Evolutionary conservation across 2,113 vertebrate genomes (phyloP).

Genomic region (Datnioides undecimradiatus): DNA sequence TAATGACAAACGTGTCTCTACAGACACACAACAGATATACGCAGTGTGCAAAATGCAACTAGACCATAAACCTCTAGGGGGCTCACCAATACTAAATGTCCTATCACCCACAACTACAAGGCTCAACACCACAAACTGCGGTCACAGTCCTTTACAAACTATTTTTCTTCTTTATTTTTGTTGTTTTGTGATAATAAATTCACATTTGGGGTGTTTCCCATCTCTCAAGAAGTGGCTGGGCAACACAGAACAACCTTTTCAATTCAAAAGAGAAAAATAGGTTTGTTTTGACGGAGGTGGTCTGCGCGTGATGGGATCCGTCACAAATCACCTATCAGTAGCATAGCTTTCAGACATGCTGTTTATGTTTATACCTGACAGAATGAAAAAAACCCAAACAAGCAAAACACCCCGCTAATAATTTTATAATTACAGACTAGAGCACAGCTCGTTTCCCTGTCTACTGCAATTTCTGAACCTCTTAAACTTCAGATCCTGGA

Average conservation of each 20-base stretch:
- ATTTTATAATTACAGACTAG: neutral
- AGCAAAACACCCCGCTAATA: neutral
- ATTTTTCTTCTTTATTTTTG: no score
- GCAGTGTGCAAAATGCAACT: slow-evolving; percentile 12
- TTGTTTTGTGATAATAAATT: neutral
- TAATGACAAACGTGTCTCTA: neutral
- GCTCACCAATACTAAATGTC: slow-evolving; percentile 28
- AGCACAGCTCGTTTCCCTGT: neutral
- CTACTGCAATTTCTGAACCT: neutral
- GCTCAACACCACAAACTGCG: neutral
- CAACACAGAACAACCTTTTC: neutral
- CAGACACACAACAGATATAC: neutral
- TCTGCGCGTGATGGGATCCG: neutral
- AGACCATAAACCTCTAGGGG: slow-evolving; percentile 18
- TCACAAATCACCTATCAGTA: neutral
- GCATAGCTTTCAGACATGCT: neutral
- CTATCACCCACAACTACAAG: neutral
- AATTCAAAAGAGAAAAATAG: neutral
- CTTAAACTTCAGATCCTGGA: neutral
- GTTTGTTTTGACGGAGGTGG: neutral
- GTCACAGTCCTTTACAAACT: no score
- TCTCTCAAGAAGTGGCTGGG: neutral
- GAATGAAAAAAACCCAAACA: neutral
- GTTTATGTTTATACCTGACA: neutral
- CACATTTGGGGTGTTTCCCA: neutral